Evolutionary conservation across 1,140 invertebrate species (phyloP), one percentile per base, ranked within the genome.

Genomic region (Polyergus mexicanus): DNA sequence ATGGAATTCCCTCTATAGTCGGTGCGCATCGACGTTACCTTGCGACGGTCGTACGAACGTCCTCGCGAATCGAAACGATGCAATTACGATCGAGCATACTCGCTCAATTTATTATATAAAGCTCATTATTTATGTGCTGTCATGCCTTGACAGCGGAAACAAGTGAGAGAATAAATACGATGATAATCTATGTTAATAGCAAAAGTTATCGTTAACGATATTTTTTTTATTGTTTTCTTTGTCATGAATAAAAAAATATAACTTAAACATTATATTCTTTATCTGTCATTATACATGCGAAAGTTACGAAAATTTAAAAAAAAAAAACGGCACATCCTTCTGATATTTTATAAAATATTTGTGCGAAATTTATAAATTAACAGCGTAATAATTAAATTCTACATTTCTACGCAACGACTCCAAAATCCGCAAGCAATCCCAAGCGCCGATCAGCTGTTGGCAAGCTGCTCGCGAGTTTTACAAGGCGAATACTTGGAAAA

Each of bases 1-100:
- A 87, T 84, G 89, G 85, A 85, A 90, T 89, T 86, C 81, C 72
- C 66, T 58, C 68, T 72, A 75, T 77, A 89, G 68, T 80, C 76
- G 85, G 54, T 84, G 44, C 81, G 54, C 51, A 28, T 38, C 78
- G 75, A 85, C 19, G 71, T 51, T 65, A 83, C 78, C 78, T 83
- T 83, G 58, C 71, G 84, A 75, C 58, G 35, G 66, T 51, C 51
- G 68, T 66, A 58, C 41, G 56, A 8, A 56, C 35, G 63, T 74
- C 60, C 16, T 63, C 81, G 81, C 32, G 54, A 63, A 13, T 63
- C 68, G 54, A 84, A 72, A 77, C 54, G 72, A 65, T 28, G 47
- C 54, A 28, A 58, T 54, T 47, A 6, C 16, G 84, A 77, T 77
- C 75, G 74, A 25, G 35, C 44, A 13, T 41, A 41, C 19, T 35